phyloP scores from a whole-genome alignment of 2,113 vertebrate genomes.

The Anas platyrhynchos region DNA sequence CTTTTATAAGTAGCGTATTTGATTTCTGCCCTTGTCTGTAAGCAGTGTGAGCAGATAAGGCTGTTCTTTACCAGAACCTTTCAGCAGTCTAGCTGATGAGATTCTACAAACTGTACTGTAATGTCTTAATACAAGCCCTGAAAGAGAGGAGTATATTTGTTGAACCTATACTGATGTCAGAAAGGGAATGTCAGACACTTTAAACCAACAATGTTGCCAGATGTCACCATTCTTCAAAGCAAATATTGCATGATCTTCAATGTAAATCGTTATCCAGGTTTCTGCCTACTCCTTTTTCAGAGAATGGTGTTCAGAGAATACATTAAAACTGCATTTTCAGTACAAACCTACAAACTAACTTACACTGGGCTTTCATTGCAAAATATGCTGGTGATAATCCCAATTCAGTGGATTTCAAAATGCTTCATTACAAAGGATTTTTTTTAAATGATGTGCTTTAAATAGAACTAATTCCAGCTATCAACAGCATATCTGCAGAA shows the following conservation, averaged over 20 bases:
- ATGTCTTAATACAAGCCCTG: background rate
- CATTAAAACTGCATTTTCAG: slow-evolving; percentile 16
- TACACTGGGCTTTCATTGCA: background rate
- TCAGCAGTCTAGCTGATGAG: background rate
- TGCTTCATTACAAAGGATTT: background rate
- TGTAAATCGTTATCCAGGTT: slow-evolving; percentile 17
- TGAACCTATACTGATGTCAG: background rate
- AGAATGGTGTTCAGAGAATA: background rate
- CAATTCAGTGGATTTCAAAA: background rate
- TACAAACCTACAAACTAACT: background rate
- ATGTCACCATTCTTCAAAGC: background rate
- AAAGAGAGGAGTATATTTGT: background rate
- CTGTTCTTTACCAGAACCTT: background rate
- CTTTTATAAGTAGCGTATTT: background rate
- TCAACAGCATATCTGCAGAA: background rate
- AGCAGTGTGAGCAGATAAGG: background rate
- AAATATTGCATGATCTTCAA: slow-evolving; percentile 26
- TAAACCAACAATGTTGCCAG: background rate
- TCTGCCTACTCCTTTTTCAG: background rate
- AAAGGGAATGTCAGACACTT: background rate
- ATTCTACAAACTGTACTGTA: background rate
- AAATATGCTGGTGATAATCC: background rate
- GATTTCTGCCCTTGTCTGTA: background rate
- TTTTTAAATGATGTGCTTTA: background rate
- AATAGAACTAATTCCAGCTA: too few relatives aligned